A percentile compares a stretch with the other conserved stretches of the same genome.
Conservation (phyloP, 1,140 invertebrate species). For the Cheumatopsyche charites region DNA sequence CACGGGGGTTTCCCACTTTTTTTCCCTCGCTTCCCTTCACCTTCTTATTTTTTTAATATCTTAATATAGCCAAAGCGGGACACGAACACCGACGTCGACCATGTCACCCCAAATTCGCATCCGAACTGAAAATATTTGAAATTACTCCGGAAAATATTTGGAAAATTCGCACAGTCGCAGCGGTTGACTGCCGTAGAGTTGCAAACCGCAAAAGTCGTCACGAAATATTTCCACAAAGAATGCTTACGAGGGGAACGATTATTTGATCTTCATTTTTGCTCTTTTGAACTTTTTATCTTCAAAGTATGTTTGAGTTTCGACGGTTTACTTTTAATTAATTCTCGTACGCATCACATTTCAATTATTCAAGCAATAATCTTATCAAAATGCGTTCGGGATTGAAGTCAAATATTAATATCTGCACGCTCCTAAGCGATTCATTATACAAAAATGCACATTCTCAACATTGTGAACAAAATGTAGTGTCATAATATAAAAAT, state of each 20-base stretch:
- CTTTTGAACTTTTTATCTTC: conserved; percentile 33
- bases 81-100: neutral
- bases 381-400: no score
- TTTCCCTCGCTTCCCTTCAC: conserved; percentile 5
- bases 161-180: no score
- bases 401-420: neutral
- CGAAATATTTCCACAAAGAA: conserved; percentile 13
- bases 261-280: conserved; percentile 40
- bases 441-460: no score
- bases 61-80: conserved; percentile 24
- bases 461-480: neutral
- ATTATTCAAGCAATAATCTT: conserved; percentile 23
- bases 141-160: no score
- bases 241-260: conserved; percentile 4
- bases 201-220: no score
- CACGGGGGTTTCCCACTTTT: conserved; percentile 31
- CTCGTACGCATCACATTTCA: conserved; percentile 17
- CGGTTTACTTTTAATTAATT: conserved; percentile 41
- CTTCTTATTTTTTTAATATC: conserved; percentile 36
- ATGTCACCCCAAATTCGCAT: conserved; percentile 12
- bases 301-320: conserved; percentile 29
- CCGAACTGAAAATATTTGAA: no score
- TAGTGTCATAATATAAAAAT: neutral
- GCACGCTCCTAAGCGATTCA: neutral
- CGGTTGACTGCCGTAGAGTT: neutral